phyloP scores from a whole-genome alignment of 2,113 vertebrate genomes.

The Anas platyrhynchos region DNA sequence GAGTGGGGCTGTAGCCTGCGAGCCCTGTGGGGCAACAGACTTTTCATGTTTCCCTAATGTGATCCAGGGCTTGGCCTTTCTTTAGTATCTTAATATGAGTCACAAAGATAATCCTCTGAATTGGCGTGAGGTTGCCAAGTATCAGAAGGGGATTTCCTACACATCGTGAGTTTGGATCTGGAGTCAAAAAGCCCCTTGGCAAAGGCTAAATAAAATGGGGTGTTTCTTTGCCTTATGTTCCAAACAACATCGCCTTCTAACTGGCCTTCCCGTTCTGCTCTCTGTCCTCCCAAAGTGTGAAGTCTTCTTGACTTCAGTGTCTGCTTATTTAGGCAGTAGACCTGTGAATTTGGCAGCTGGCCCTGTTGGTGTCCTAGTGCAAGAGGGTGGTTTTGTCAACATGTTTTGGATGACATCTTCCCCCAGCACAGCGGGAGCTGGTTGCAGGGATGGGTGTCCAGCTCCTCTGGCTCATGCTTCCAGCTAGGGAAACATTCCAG shows the following conservation, averaged over 20 bases:
- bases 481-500: neutral
- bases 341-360: neutral
- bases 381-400: neutral
- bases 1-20: neutral
- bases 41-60: neutral
- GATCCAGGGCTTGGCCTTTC: neutral
- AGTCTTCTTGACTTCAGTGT: neutral
- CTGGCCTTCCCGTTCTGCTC: neutral
- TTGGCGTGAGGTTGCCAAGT: neutral
- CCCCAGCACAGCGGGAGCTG: neutral
- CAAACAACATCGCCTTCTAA: neutral
- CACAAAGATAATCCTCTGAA: neutral
- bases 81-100: neutral
- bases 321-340: neutral
- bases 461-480: neutral
- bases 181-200: slow-evolving; percentile 4
- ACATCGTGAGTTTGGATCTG: neutral
- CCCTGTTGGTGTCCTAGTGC: neutral
- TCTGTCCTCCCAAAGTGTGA: rapidly evolving
- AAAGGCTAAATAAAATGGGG: neutral
- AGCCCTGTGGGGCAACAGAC: neutral
- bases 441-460: neutral
- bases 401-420: neutral
- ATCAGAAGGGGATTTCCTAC: slow-evolving; percentile 13
- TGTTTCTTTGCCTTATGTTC: neutral